Evolutionary conservation across 2,113 vertebrate genomes (phyloP), one percentile per base, ranked within the genome.

Genomic region (Pelmatolapia mariae): DNA sequence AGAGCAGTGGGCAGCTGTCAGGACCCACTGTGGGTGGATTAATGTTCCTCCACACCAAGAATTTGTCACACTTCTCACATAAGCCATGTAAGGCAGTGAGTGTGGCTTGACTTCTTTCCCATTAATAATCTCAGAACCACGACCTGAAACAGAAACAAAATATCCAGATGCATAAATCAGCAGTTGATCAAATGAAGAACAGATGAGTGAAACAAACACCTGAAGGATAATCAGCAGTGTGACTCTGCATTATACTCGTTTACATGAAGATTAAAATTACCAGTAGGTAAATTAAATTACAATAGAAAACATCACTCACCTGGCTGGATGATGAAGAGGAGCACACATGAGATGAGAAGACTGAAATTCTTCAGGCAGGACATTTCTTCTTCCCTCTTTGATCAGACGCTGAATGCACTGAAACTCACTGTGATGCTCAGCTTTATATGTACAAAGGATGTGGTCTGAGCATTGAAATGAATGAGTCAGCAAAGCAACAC

Each of bases 221-320:
- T 15, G 56, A 59, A 29, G 1, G 3, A 57, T 0, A 9, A n/a
- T 57, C 56, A 59, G 24, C 1, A 9, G 9, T 52, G 50, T 2
- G 1, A 59, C 56, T 59, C 16, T 59, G 4, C 3, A 3, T 53
- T 53, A 53, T 0, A 1, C 56, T 26, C 0, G 0, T 0, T 57
- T 57, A 57, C 24, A 57, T 3, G 24, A 57, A 57, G 56, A 1
- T n/a, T 53, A 6, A 53, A 22, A 53, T 53, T 1, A 53, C 1
- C 52, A 53, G 11, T 2, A 3, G 0, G 0, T 53, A 11, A 53
- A 53, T n/a, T 53, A 22, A 22, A 4, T 11, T 53, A 22, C 1
- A 53, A 0, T n/a, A 0, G 3, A 16, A 8, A 61, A 61, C 5
- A 0, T 61, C 0, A 1, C 26, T 61, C 26, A 61, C 29, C 29